Evolutionary conservation across 2,797 vertebrate species (phyloP).

Genomic region (Hephaestus fuliginosus): DNA sequence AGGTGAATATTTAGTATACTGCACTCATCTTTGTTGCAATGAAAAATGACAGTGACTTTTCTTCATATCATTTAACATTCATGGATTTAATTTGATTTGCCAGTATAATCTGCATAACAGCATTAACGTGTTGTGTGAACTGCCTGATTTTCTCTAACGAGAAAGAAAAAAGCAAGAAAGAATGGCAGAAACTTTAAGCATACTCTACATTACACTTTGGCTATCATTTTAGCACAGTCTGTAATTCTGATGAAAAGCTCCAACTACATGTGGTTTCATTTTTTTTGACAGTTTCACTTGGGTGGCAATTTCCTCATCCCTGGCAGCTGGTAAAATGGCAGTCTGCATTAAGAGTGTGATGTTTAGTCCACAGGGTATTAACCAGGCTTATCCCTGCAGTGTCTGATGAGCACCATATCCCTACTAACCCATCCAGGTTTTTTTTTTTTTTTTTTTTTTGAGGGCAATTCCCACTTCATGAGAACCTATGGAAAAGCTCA

Average conservation of each 20-base stretch:
- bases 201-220: background rate
- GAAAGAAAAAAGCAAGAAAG: background rate
- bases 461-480: slow-evolving; percentile 31
- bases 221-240: slow-evolving; percentile 7
- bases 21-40: background rate
- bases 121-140: slow-evolving; percentile 22
- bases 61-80: slow-evolving; percentile 27
- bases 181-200: background rate
- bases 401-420: slow-evolving; percentile 71
- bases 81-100: slow-evolving; percentile 32
- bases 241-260: slow-evolving; percentile 23
- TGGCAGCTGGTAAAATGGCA: slow-evolving; percentile 47
- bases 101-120: slow-evolving; percentile 35
- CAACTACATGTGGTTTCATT: slow-evolving; percentile 4
- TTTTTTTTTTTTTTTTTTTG: slow-evolving; percentile 13
- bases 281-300: slow-evolving; percentile 52
- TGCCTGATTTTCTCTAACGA: background rate
- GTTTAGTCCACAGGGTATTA: slow-evolving; percentile 74
- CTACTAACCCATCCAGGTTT: slow-evolving; percentile 18
- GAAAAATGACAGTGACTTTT: slow-evolving; percentile 24
- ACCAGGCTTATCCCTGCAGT: slow-evolving; percentile 66
- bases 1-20: background rate
- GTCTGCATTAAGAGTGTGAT: slow-evolving; percentile 61
- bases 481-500: slow-evolving; percentile 44
- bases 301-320: slow-evolving; percentile 55